Conservation (phyloP, 2,888 invertebrate genomes). For the Sepiola atlantica region DNA sequence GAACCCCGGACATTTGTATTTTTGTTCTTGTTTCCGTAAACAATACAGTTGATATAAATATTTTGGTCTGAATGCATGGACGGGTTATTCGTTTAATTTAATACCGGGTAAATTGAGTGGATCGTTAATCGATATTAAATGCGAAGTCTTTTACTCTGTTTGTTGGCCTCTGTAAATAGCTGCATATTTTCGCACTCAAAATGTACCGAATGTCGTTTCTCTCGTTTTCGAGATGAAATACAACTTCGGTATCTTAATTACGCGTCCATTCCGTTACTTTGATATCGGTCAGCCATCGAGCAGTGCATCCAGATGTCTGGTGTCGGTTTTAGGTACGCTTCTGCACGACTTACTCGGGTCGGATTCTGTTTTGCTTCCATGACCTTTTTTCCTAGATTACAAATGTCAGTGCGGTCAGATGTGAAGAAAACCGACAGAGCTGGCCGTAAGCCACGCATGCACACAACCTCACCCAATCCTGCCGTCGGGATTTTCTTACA, state of each 20-base stretch:
- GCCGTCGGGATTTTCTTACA: not conserved
- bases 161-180: not conserved
- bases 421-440: not conserved
- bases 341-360: not conserved
- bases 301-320: not conserved
- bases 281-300: not conserved
- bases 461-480: not conserved
- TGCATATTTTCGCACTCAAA: no score
- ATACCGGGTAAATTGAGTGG: no score
- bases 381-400: not conserved
- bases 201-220: not conserved
- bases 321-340: not conserved
- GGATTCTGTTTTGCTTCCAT: not conserved
- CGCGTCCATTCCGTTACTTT: not conserved
- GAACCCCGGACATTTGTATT: no score
- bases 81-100: no score
- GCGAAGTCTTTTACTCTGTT: not conserved
- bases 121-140: not conserved
- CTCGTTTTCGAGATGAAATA: not conserved
- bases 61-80: not conserved
- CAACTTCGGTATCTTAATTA: not conserved
- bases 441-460: not conserved
- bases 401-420: slow-evolving; percentile 4
- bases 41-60: not conserved
- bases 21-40: not conserved